phyloP scores from a whole-genome alignment of 1,140 invertebrate genomes.

The Caerostris darwini region DNA sequence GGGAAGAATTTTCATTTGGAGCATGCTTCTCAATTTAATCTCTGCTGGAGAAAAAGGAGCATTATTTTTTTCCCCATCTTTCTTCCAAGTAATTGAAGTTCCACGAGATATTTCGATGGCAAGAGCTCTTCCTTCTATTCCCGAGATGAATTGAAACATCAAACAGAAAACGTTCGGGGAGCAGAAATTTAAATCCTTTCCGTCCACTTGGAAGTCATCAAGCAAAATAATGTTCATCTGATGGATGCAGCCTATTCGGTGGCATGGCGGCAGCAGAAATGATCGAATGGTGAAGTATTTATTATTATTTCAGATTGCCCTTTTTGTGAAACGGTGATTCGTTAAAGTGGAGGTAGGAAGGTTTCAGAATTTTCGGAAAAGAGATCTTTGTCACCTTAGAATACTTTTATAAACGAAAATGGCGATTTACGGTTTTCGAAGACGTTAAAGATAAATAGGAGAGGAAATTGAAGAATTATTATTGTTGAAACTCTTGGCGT shows the following conservation, averaged over 20 bases:
- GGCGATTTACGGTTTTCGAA: not conserved
- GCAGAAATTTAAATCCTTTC: conserved; percentile 41
- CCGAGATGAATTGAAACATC: conserved; percentile 52
- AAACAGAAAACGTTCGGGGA: conserved; percentile 8
- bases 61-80: conserved; percentile 3
- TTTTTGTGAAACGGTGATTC: conserved; percentile 1
- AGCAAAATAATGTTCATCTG: conserved; percentile 32
- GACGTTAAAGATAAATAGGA: not conserved
- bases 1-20: conserved; percentile 49
- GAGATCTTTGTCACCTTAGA: not conserved
- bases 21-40: conserved; percentile 57
- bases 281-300: conserved; percentile 40
- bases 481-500: too few relatives aligned
- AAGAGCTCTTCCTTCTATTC: not conserved
- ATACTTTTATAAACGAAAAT: not conserved
- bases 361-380: not conserved
- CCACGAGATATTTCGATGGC: conserved; percentile 11
- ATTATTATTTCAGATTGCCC: conserved; percentile 24
- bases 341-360: not conserved
- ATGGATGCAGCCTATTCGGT: conserved; percentile 38
- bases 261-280: conserved; percentile 17
- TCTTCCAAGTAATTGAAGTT: conserved; percentile 46
- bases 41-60: not conserved
- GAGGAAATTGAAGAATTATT: not conserved
- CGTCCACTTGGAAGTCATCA: conserved; percentile 35